phyloP scores from a whole-genome alignment of 1,140 invertebrate species.

The Dinoponera quadriceps region DNA sequence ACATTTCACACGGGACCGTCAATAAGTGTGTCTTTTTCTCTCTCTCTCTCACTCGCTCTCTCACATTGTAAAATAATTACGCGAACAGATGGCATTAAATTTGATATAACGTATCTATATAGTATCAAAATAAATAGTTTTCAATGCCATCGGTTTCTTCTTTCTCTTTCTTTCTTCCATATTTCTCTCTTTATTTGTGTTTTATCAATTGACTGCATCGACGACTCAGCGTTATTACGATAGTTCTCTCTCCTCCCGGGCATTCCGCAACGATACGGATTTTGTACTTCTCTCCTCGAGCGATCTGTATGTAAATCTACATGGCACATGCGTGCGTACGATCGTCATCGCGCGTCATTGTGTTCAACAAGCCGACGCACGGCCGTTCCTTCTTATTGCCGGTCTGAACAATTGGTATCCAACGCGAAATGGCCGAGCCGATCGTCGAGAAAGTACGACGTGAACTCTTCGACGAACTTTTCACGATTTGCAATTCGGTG shows the following conservation, averaged over 20 bases:
- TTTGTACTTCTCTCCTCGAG: slow-evolving; percentile 42
- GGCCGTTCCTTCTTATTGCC: slow-evolving; percentile 12
- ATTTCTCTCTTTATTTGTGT: not conserved
- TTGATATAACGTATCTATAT: slow-evolving; percentile 51
- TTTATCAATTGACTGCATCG: slow-evolving; percentile 47
- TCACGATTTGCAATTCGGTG: slow-evolving; percentile 41
- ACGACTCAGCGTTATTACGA: slow-evolving; percentile 43
- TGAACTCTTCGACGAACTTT: slow-evolving; percentile 8
- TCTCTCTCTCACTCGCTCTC: not conserved
- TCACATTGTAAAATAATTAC: slow-evolving; percentile 32
- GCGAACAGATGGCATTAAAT: slow-evolving; percentile 43
- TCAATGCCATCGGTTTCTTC: slow-evolving; percentile 36
- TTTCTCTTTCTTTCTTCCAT: no score
- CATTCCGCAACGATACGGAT: slow-evolving; percentile 36
- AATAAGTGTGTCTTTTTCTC: not conserved
- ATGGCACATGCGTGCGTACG: not conserved
- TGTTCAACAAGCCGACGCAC: not conserved
- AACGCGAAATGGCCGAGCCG: slow-evolving; percentile 13
- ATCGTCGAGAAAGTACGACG: slow-evolving; percentile 19
- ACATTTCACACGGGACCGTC: slow-evolving; percentile 15
- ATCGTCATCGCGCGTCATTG: not conserved
- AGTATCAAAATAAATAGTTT: slow-evolving; percentile 56
- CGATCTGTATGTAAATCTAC: slow-evolving; percentile 1
- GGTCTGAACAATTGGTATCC: slow-evolving; percentile 22
- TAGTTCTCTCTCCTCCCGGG: slow-evolving; percentile 10